Evolutionary conservation across 1,140 invertebrate species (phyloP).

Genomic region (Lerema accius): DNA sequence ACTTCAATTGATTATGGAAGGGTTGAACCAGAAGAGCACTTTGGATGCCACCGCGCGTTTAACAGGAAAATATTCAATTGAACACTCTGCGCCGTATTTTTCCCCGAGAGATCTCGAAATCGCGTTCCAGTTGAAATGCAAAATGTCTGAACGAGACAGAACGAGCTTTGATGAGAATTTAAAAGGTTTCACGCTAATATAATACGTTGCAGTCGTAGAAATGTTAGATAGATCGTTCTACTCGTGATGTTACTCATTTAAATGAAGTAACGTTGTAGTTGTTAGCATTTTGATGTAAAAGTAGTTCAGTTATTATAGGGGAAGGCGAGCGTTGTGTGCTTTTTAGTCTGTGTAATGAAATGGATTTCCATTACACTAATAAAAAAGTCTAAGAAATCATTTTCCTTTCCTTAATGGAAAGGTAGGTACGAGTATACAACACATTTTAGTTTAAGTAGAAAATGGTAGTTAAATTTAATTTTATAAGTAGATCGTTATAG

Average conservation of each 20-base stretch:
- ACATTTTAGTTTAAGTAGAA: no score
- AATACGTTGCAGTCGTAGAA: slow-evolving; percentile 65
- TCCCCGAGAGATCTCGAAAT: slow-evolving; percentile 55
- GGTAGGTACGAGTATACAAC: no score
- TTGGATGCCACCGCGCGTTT: slow-evolving; percentile 28
- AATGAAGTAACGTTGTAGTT: no score
- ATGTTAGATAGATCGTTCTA: slow-evolving; percentile 41
- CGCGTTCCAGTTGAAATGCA: slow-evolving; percentile 53
- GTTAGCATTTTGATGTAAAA: no score
- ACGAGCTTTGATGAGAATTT: slow-evolving; percentile 75
- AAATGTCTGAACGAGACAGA: slow-evolving; percentile 43
- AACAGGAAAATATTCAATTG: slow-evolving; percentile 29
- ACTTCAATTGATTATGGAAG: slow-evolving; percentile 43
- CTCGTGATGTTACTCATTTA: no score
- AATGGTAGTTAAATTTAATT: no score
- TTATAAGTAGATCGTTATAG: no score
- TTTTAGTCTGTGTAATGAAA: no score
- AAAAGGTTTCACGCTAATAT: slow-evolving; percentile 74
- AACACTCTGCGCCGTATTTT: slow-evolving; percentile 53
- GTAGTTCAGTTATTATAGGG: no score
- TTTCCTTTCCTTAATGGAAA: no score
- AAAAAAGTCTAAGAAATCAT: no score
- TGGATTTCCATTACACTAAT: no score
- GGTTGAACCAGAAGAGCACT: slow-evolving; percentile 42
- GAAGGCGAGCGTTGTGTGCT: background rate